Percentiles rank a stretch among this genome's conserved stretches.
Evolutionary conservation across 2,113 vertebrate genomes (phyloP).

Genomic region (Carlito syrichta): DNA sequence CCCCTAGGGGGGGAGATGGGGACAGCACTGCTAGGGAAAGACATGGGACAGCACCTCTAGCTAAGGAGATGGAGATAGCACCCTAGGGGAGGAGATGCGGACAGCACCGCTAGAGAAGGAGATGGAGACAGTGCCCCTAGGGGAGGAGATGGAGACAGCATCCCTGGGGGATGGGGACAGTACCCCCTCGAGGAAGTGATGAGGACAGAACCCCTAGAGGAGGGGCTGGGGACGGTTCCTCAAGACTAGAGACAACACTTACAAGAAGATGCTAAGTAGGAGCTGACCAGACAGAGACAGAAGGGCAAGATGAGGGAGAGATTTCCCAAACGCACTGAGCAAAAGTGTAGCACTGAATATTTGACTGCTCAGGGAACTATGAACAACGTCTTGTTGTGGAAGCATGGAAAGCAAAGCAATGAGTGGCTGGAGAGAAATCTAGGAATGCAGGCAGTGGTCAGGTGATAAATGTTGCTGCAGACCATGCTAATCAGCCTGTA

Average conservation of each 20-base stretch:
- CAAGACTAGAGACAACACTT: background rate
- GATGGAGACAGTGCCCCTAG: fast-evolving
- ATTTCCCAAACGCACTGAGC: background rate
- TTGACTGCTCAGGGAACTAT: fast-evolving
- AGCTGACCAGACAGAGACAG: background rate
- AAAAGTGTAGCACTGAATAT: background rate
- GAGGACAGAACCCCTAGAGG: background rate
- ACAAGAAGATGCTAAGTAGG: background rate
- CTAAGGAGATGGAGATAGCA: too few species aligned
- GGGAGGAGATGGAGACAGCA: background rate
- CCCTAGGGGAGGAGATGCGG: too few species aligned
- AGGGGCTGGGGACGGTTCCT: background rate
- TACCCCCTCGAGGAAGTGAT: too few species aligned
- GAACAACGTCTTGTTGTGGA: too few species aligned
- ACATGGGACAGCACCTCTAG: background rate
- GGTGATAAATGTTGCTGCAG: background rate
- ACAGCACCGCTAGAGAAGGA: background rate
- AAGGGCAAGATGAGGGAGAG: fast-evolving
- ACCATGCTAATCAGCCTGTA: background rate
- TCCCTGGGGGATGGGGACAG: background rate
- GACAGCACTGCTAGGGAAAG: too few species aligned
- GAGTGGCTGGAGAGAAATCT: background rate
- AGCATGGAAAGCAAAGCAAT: background rate
- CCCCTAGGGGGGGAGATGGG: too few species aligned
- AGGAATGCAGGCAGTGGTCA: background rate